Evolutionary conservation across 1,140 invertebrate genomes (phyloP), one percentile per base, ranked within the genome.

Genomic region (Chironomus tepperi): DNA sequence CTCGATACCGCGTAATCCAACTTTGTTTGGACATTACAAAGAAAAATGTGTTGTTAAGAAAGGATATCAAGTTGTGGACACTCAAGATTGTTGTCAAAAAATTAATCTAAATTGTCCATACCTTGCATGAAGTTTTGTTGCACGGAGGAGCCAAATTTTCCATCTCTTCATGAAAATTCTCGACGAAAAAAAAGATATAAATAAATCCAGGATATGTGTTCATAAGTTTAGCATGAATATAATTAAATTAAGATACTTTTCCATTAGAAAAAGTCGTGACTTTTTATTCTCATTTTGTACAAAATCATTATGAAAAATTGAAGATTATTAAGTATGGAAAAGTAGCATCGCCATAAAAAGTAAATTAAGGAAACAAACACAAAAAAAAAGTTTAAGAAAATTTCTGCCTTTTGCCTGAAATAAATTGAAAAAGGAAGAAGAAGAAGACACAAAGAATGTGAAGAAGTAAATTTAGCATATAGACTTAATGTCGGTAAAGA

Each of bases 271-370:
- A n/a, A 34, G 5, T 34, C 24, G 24, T 5, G 24, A 34, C 5
- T 34, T 34, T 34, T 34, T n/a, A n/a, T 34, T 34, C 24, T 34
- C 5, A n/a, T 57, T n/a, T 57, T n/a, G 47, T 57, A 57, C 5
- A 57, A 57, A n/a, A 57, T 15, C 2, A 8, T 47, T 47, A n/a
- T n/a, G 47, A 57, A 57, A 57, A 57, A n/a, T n/a, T 57, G 47
- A 57, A n/a, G 47, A 57, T 57, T 47, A 15, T 47, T 12, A 12
- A 57, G 15, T 57, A 57, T 57, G 47, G 47, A 57, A 57, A 57
- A 57, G 47, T 57, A 57, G n/a, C 47, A 57, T 57, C n/a, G 47
- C 47, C 47, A 57, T 57, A 57, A 57, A 57, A 57, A 57, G 47
- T 57, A 57, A 57, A 57, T 57, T 57, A 57, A 57, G 47, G 24